Base-by-base conservation (phyloP, 2,113 vertebrate genomes). In the Danio rerio region DNA sequence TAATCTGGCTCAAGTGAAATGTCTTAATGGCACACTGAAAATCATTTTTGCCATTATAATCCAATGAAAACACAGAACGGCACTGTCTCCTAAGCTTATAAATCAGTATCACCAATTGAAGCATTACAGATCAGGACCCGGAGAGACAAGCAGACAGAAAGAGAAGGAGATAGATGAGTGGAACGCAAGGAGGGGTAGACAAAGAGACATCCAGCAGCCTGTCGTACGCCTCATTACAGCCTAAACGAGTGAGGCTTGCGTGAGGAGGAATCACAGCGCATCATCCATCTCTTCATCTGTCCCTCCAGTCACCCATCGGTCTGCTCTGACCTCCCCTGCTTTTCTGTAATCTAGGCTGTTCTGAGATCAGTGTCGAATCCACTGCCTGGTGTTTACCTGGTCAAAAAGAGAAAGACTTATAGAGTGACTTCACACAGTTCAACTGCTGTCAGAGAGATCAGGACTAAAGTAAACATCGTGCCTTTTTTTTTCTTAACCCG, bases 201-300 rank as follows among this genome's bases (percentile, higher is more conserved):
- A 53, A 78, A 77, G 52, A 81, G 66, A 79, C 73, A 78, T 65
- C 62, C 55, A 75, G 21, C 81, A 70, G 75, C 78, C 77, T 83
- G 77, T 83, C 85, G 40, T 47, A 83, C 42, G 65, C 78, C 31
- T 81, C 85, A 86, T 81, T 81, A 80, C 81, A 80, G 69, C 53
- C 16, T 80, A 76, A 80, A 83, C 49, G 78, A 83, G 76, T 83
- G 62, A 79, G 45, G 56, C 53, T 31, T 82, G 52, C 45, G 15
- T 76, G 55, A 76, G 76, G 55, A 80, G 76, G 63, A 79, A 85
- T 68, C 75, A 56, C 52, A 15, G n/a, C 45, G 20, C 68, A 65
- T 84, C 80, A 85, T 68, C 84, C 74, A 81, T 73, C 70, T 66
- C 72, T 75, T 74, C 45, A 80, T 42, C 47, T 65, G 43, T 49